phyloP scores from a whole-genome alignment of 1,140 invertebrate species.

The Papilio helenus region DNA sequence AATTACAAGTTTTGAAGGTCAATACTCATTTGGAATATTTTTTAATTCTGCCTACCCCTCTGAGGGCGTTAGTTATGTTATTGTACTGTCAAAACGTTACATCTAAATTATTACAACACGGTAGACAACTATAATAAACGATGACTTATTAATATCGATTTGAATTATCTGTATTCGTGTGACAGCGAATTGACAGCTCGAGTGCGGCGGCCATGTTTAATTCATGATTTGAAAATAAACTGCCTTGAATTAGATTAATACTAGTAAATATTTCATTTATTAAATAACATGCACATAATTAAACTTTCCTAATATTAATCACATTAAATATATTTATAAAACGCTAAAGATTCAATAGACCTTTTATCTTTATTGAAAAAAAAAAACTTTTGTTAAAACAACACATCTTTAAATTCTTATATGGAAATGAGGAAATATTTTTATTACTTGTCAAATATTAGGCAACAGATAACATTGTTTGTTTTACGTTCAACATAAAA shows the following conservation, averaged over 20 bases:
- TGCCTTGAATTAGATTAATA: background rate
- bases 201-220: constrained; percentile 7
- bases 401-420: too few relatives aligned
- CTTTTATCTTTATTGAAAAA: too few relatives aligned
- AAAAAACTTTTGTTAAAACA: background rate
- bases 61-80: too few relatives aligned
- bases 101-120: background rate
- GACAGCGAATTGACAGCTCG: constrained; percentile 11
- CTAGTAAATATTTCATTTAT: background rate
- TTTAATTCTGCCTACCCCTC: too few relatives aligned
- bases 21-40: too few relatives aligned
- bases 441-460: background rate
- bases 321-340: too few relatives aligned
- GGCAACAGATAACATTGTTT: background rate
- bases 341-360: too few relatives aligned
- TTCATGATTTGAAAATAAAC: background rate
- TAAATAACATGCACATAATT: background rate
- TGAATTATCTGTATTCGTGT: constrained; percentile 9
- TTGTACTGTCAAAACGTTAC: background rate
- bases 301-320: too few relatives aligned
- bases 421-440: background rate
- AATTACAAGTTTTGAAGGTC: too few relatives aligned
- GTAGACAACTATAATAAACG: background rate
- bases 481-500: background rate
- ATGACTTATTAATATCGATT: constrained; percentile 14